phyloP scores from a whole-genome alignment of 92 coral and sea anemone species.

The Desmophyllum pertusum region DNA sequence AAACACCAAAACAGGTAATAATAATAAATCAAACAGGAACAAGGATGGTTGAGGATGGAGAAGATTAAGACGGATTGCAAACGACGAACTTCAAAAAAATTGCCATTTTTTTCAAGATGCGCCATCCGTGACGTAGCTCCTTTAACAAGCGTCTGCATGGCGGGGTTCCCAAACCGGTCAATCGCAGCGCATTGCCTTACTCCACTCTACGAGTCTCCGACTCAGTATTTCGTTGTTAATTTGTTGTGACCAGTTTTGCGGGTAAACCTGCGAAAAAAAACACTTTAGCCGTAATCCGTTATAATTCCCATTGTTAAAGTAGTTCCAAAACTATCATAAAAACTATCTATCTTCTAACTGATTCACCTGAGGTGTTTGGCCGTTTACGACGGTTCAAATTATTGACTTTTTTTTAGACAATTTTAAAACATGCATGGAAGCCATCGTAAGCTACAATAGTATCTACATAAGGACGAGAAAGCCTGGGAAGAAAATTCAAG shows the following conservation, averaged over 20 bases:
- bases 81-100: too few relatives aligned
- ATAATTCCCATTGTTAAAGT: not conserved
- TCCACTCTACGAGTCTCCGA: too few relatives aligned
- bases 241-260: not conserved
- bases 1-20: too few relatives aligned
- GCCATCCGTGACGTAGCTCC: too few relatives aligned
- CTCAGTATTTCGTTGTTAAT: not conserved
- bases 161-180: not conserved
- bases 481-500: not conserved
- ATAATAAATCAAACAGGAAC: too few relatives aligned
- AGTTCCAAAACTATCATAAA: not conserved
- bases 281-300: not conserved
- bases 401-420: not conserved
- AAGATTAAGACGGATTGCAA: too few relatives aligned
- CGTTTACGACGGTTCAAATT: not conserved
- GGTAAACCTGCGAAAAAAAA: constrained; percentile 5
- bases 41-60: too few relatives aligned
- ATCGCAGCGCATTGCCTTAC: not conserved
- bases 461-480: too few relatives aligned
- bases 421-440: not conserved
- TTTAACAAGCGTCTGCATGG: not conserved
- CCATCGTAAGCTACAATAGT: too few relatives aligned
- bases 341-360: not conserved
- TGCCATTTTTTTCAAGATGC: too few relatives aligned
- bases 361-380: not conserved